A percentile compares a stretch with the other conserved stretches of the same genome.
Evolutionary conservation across 2,888 invertebrate genomes (phyloP).

Genomic region (Taphrorychus bicolor): DNA sequence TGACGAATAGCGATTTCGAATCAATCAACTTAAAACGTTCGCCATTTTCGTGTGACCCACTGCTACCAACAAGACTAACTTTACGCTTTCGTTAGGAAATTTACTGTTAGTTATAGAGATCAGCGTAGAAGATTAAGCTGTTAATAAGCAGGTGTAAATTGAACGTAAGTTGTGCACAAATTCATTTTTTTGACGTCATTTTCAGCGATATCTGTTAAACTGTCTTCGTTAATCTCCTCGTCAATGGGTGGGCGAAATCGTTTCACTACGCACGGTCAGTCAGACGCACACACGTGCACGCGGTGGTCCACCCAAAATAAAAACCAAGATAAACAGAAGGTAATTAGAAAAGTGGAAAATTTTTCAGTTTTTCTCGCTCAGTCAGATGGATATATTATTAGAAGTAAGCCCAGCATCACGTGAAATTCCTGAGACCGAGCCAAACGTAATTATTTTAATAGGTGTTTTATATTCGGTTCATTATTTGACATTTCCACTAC

Average conservation of each 20-base stretch:
- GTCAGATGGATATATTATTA: constrained; percentile 40
- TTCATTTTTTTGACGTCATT: too few species aligned
- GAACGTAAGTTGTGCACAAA: too few species aligned
- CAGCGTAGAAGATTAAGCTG: too few species aligned
- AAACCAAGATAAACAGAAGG: not conserved
- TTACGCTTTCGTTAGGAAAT: too few species aligned
- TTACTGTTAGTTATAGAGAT: too few species aligned
- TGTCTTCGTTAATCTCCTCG: too few species aligned
- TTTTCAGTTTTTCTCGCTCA: constrained; percentile 6
- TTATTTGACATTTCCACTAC: constrained; percentile 27
- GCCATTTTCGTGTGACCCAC: too few species aligned
- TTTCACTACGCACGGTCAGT: not conserved
- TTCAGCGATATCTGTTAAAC: not conserved
- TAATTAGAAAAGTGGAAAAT: not conserved
- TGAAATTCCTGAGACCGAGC: constrained; percentile 41
- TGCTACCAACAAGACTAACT: too few species aligned
- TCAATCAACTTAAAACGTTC: too few species aligned
- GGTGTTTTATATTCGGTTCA: constrained; percentile 27
- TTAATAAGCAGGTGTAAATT: too few species aligned
- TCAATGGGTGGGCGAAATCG: not conserved
- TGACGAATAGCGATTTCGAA: too few species aligned
- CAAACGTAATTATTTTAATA: constrained; percentile 39
- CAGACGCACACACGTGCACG: not conserved
- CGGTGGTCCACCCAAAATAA: not conserved
- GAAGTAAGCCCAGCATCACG: constrained; percentile 34